Evolutionary conservation across 2,888 invertebrate species (phyloP), one percentile per base, ranked within the genome.

Genomic region (Harpalus rubripes): DNA sequence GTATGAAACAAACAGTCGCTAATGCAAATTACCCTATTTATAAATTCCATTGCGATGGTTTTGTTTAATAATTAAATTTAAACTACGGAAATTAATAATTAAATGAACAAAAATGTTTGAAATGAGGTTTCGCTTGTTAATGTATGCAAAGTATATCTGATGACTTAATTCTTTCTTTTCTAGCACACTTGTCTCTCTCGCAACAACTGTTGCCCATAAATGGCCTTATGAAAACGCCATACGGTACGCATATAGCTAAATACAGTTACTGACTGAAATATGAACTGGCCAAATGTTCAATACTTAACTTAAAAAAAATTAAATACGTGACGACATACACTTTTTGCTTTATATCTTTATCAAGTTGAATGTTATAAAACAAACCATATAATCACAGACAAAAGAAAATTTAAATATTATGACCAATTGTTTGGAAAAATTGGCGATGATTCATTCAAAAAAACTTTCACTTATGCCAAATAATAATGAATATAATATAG

Each of bases 151-250:
- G n/a, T 61, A 41, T 59, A 79, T 79, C 79, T 32, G 79, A 79
- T 79, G 79, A 79, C 79, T 79, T 79, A 61, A 79, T 79, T 79
- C 79, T 79, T 79, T 72, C 58, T 79, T 76, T 79, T 74, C 59
- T 79, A 79, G 79, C 79, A 79, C 79, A 79, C 59, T 79, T 79
- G 61, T 79, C 32, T 44, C 18, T 76, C 61, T 56, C 26, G 78
- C 78, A 78, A 56, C 78, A 78, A 78, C 78, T 58, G 78, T 78
- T 78, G 56, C 56, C 79, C 79, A 79, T 79, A 79, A 79, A 79
- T 59, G 79, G 79, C 39, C 79, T 59, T 79, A 58, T 78, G 58
- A 15, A 59, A 22, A 56, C 79, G 39, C 79, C 79, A 79, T 79
- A 79, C 79, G 79, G 79, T 79, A 59, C 41, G 61, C 79, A 32